A percentile compares a stretch with the other conserved stretches of the same genome.
Evolutionary conservation across 2,888 invertebrate genomes (phyloP).

Genomic region (Eristalinus sepulchralis): DNA sequence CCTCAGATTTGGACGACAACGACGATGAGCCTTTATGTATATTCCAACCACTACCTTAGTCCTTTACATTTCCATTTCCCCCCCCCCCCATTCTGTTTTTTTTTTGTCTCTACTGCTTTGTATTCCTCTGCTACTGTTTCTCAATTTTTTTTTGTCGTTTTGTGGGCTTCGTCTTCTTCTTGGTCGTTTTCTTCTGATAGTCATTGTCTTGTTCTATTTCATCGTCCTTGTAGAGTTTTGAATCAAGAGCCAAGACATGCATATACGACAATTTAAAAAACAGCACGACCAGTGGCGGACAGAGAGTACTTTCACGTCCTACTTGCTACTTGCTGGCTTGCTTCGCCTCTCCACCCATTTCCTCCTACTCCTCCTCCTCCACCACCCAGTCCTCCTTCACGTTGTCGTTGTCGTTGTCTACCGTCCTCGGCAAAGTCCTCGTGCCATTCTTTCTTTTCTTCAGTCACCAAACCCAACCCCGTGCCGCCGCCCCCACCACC

Average conservation of each 20-base stretch:
- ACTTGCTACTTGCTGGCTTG: slow-evolving; percentile 1
- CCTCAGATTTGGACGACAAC: slow-evolving; percentile 14
- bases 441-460: slow-evolving; percentile 1
- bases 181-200: slow-evolving; percentile 9
- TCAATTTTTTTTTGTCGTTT: slow-evolving; percentile 17
- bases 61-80: slow-evolving; percentile 29
- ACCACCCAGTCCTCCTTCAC: too few relatives aligned
- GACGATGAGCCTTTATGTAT: slow-evolving; percentile 36
- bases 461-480: slow-evolving; percentile 7
- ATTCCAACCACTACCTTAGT: not conserved
- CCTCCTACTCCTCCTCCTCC: too few relatives aligned
- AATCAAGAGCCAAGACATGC: slow-evolving; percentile 69
- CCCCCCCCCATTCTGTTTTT: not conserved
- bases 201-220: slow-evolving; percentile 69
- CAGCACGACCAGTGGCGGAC: slow-evolving; percentile 25
- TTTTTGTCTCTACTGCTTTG: slow-evolving; percentile 28
- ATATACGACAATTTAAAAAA: slow-evolving; percentile 30
- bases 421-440: not conserved
- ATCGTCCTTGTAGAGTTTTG: slow-evolving; percentile 68
- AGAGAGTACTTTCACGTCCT: slow-evolving; percentile 32
- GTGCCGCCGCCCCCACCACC: too few relatives aligned
- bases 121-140: slow-evolving; percentile 22
- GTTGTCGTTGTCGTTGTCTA: too few relatives aligned
- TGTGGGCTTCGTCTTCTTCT: not conserved
- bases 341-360: not conserved